Evolutionary conservation across 2,888 invertebrate species (phyloP).

Genomic region (Uloborus plumipes): DNA sequence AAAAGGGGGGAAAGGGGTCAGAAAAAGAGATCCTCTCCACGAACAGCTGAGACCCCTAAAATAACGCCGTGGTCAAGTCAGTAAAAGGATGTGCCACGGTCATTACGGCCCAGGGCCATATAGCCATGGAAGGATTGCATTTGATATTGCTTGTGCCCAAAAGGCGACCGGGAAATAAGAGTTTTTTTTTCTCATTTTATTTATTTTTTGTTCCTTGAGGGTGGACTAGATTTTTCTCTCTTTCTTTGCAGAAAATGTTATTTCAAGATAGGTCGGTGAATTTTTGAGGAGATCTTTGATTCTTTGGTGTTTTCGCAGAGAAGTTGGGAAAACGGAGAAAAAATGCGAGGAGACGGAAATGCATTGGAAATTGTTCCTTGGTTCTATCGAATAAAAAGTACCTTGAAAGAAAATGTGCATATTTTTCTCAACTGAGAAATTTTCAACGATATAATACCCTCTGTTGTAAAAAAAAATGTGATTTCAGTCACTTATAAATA

Average conservation of each 20-base stretch:
- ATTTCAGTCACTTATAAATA: too few relatives aligned
- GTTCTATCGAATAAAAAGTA: too few relatives aligned
- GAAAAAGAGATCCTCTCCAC: conserved; percentile 2
- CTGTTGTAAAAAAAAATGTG: too few relatives aligned
- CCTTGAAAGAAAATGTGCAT: too few relatives aligned
- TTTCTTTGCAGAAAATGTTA: not conserved
- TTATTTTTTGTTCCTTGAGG: conserved; percentile 7
- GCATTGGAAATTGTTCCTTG: too few relatives aligned
- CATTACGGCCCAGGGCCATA: conserved; percentile 26
- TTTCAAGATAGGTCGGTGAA: too few relatives aligned
- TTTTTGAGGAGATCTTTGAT: too few relatives aligned
- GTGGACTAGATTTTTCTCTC: conserved; percentile 1
- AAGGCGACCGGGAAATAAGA: not conserved
- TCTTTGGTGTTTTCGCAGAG: too few relatives aligned
- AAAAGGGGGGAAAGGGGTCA: conserved; percentile 6
- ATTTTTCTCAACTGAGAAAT: too few relatives aligned
- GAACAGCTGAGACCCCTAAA: conserved; percentile 50
- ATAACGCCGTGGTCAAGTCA: conserved; percentile 29
- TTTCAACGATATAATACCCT: too few relatives aligned
- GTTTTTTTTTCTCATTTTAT: conserved; percentile 12
- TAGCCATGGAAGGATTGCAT: not conserved
- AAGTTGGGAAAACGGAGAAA: too few relatives aligned
- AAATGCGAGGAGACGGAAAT: too few relatives aligned
- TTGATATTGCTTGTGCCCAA: conserved; percentile 1
- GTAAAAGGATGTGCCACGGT: conserved; percentile 7